Percentiles rank a stretch among this genome's conserved stretches.
These are phyloP conservation scores for Oryzias dopingdopingensis DNA, from an alignment of 2,797 vertebrate species.

Conservation along the genomic window DNA sequence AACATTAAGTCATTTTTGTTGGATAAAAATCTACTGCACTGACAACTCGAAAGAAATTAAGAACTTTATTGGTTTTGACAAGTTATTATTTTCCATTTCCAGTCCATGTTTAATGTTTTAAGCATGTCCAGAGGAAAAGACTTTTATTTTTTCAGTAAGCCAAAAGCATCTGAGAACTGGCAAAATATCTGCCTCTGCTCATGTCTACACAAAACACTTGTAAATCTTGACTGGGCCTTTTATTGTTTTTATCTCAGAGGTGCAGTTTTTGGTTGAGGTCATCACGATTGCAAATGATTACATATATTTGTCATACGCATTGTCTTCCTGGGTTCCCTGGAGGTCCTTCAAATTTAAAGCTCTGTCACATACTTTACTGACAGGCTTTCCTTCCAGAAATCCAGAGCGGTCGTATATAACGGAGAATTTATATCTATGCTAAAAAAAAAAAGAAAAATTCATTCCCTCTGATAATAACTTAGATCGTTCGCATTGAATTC, in stretches of 20 bases:
- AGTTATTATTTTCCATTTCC: background rate
- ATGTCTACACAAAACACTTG: constrained; percentile 21
- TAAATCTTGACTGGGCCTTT: constrained; percentile 7
- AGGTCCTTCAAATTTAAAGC: constrained; percentile 49
- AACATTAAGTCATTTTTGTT: background rate
- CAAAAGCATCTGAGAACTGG: background rate
- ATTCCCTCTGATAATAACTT: constrained; percentile 57
- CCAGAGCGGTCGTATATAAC: constrained; percentile 51
- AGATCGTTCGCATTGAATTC: constrained; percentile 47
- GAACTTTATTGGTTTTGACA: background rate
- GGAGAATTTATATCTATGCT: constrained; percentile 44
- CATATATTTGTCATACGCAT: constrained; percentile 43
- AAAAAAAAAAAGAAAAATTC: constrained; percentile 44
- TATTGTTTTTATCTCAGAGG: constrained; percentile 24
- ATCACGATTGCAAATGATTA: constrained; percentile 32
- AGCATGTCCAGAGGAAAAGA: background rate
- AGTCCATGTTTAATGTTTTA: too few species aligned
- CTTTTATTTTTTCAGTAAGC: background rate
- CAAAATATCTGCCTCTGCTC: constrained; percentile 2
- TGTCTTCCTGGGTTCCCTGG: constrained; percentile 33
- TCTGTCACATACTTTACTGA: constrained; percentile 56
- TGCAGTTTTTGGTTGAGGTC: constrained; percentile 35
- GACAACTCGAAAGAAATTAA: background rate
- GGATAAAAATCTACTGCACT: background rate
- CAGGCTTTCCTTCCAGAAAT: constrained; percentile 47